Evolutionary conservation across 2,888 invertebrate genomes (phyloP).

Genomic region (Polietes domitor): DNA sequence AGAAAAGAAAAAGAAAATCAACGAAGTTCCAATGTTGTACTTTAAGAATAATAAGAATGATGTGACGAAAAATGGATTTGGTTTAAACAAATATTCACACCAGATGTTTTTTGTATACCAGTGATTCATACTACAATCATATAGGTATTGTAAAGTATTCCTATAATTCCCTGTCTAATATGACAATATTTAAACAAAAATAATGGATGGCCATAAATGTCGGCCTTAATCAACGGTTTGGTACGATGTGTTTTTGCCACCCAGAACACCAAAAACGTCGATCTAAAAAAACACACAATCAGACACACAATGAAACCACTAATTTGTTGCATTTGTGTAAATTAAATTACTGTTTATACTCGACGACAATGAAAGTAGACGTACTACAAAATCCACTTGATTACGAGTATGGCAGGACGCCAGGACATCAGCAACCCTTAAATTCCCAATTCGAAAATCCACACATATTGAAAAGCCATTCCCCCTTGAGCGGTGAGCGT

Average conservation of each 20-base stretch:
- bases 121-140: not conserved
- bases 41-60: too few species aligned
- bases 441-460: not conserved
- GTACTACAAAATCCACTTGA: constrained; percentile 62
- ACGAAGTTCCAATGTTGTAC: too few species aligned
- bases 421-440: constrained; percentile 33
- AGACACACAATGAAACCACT: constrained; percentile 78
- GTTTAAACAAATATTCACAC: too few species aligned
- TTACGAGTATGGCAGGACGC: constrained; percentile 29
- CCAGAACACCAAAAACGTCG: constrained; percentile 13
- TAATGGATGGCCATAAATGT: constrained; percentile 9
- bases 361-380: constrained; percentile 35
- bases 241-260: not conserved
- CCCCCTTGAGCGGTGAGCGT: not conserved
- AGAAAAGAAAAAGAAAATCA: too few species aligned
- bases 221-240: constrained; percentile 21
- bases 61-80: too few species aligned
- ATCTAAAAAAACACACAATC: too few species aligned
- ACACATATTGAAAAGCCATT: constrained; percentile 20
- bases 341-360: constrained; percentile 78
- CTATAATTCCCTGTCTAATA: not conserved
- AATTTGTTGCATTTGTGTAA: constrained; percentile 77
- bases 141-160: not conserved
- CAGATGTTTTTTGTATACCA: not conserved
- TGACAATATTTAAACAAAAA: constrained; percentile 8